Evolutionary conservation across 2,888 invertebrate species (phyloP).

Genomic region (Tuberolachnus salignus): DNA sequence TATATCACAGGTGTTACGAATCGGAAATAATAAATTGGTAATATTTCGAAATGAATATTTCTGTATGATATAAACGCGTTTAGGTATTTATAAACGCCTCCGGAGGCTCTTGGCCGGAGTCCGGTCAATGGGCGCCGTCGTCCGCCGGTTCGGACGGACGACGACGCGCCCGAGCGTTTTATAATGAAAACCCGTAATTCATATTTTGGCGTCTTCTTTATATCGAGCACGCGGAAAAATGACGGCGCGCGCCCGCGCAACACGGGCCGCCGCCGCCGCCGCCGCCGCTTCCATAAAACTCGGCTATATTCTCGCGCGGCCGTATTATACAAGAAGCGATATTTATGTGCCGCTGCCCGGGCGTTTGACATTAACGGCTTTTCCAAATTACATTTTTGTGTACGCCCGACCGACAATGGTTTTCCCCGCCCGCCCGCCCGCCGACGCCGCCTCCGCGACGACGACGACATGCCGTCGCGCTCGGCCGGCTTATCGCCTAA

Average conservation of each 20-base stretch:
- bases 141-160: neutral
- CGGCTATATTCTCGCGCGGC: too few species aligned
- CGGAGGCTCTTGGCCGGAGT: neutral
- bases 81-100: conserved; percentile 29
- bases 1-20: too few species aligned
- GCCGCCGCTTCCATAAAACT: too few species aligned
- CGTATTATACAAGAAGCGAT: conserved; percentile 25
- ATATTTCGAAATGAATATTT: too few species aligned
- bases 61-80: too few species aligned
- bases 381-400: conserved; percentile 54
- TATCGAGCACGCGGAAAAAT: conserved; percentile 17
- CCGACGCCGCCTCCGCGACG: neutral
- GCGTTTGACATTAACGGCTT: conserved; percentile 50
- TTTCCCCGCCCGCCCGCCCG: neutral
- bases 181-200: conserved; percentile 51
- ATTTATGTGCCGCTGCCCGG: conserved; percentile 44
- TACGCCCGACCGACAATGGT: conserved; percentile 49
- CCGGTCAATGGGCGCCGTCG: conserved; percentile 25
- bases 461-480: conserved; percentile 16
- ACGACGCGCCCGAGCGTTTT: too few species aligned
- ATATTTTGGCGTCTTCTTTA: conserved; percentile 40
- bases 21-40: too few species aligned
- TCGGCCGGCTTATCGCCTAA: conserved; percentile 32
- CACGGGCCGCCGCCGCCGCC: too few species aligned
- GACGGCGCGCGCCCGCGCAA: conserved; percentile 18